phyloP scores from a whole-genome alignment of 2,888 invertebrate genomes.

The Digitonthophagus gazella region DNA sequence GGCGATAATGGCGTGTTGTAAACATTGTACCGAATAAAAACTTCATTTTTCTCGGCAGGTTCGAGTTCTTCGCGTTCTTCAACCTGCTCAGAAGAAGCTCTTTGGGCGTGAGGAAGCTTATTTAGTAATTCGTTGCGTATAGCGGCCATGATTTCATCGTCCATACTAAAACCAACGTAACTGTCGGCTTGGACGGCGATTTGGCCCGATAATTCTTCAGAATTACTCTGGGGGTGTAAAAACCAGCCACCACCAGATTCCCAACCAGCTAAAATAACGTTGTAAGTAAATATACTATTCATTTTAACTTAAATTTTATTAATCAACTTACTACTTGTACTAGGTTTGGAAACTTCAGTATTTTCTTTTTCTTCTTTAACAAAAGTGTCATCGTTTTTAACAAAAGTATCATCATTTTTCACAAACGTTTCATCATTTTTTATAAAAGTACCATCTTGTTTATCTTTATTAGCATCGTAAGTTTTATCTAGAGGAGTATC shows the following conservation, averaged over 20 bases:
- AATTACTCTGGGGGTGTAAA: slow-evolving; percentile 48
- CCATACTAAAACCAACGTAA: slow-evolving; percentile 60
- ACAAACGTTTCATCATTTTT: slow-evolving; percentile 17
- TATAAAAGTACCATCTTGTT: slow-evolving; percentile 10
- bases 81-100: slow-evolving; percentile 39
- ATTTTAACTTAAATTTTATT: too few species aligned
- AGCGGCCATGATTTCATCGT: slow-evolving; percentile 70
- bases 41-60: slow-evolving; percentile 46
- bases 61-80: slow-evolving; percentile 49
- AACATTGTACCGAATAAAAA: slow-evolving; percentile 55
- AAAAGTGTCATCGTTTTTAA: slow-evolving; percentile 18
- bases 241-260: slow-evolving; percentile 50
- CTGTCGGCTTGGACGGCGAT: slow-evolving; percentile 40
- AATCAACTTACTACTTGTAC: slow-evolving; percentile 13
- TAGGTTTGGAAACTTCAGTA: background rate
- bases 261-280: slow-evolving; percentile 3
- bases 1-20: slow-evolving; percentile 61
- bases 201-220: slow-evolving; percentile 42
- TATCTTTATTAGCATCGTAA: slow-evolving; percentile 14
- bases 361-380: slow-evolving; percentile 1
- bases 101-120: slow-evolving; percentile 66
- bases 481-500: slow-evolving; percentile 13
- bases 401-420: slow-evolving; percentile 11
- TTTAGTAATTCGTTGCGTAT: slow-evolving; percentile 68
- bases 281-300: too few species aligned